Conservation (phyloP, 2,888 invertebrate species). For the Coelinius sp. region DNA sequence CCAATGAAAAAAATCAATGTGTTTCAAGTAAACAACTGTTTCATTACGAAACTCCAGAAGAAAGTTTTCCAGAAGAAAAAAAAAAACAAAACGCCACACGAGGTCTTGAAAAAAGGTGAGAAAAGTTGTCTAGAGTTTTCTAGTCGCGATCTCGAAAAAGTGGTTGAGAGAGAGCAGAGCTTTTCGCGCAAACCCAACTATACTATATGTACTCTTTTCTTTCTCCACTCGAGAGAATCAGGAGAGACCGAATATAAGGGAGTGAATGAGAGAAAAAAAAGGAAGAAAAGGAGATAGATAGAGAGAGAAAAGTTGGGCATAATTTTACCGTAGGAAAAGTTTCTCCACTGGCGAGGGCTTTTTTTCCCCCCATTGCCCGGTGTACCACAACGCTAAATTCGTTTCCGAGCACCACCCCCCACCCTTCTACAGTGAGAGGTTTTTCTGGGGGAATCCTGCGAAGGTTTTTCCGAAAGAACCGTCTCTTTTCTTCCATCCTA, state of each 20-base stretch:
- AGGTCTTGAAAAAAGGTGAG: slow-evolving; percentile 14
- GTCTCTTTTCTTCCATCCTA: neutral
- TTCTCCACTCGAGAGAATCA: slow-evolving; percentile 23
- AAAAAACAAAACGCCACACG: neutral
- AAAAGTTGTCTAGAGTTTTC: slow-evolving; percentile 36
- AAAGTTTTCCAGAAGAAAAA: too few relatives aligned
- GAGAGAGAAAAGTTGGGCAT: slow-evolving; percentile 27
- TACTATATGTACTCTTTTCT: slow-evolving; percentile 31
- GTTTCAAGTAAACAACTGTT: slow-evolving; percentile 23
- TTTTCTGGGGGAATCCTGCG: neutral
- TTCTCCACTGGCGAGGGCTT: slow-evolving; percentile 13
- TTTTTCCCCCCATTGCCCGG: slow-evolving; percentile 21
- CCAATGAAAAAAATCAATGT: neutral
- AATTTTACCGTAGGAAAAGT: slow-evolving; percentile 19
- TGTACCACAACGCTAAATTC: slow-evolving; percentile 20
- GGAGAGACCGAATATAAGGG: slow-evolving; percentile 1
- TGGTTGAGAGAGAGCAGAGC: slow-evolving; percentile 8
- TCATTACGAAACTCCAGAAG: neutral
- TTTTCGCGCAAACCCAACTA: slow-evolving; percentile 32
- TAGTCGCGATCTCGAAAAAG: slow-evolving; percentile 36
- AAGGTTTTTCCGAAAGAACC: slow-evolving; percentile 25
- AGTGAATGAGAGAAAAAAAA: neutral
- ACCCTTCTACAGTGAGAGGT: neutral
- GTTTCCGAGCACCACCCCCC: slow-evolving; percentile 16
- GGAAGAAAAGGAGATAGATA: neutral